Conservation (phyloP, 64 coral and sea anemone species). For the Montipora capricornis region DNA sequence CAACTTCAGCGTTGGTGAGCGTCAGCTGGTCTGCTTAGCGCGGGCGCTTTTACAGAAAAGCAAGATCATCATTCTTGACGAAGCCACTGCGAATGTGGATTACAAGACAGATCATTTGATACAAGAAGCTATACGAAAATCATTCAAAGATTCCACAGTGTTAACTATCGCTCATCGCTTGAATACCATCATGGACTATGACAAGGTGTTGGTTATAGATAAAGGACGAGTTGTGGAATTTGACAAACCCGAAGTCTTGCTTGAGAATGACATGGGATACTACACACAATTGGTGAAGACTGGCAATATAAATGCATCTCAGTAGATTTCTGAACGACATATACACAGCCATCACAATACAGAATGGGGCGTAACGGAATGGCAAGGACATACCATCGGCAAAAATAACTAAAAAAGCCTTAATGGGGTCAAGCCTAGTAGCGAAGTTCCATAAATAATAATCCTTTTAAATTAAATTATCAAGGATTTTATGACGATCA, state of each 20-base stretch:
- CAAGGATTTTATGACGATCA: too few species aligned
- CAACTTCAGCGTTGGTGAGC: not conserved
- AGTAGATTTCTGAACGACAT: not conserved
- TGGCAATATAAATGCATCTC: not conserved
- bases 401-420: too few species aligned
- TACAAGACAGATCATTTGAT: constrained; percentile 2
- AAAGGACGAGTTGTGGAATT: not conserved
- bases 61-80: constrained; percentile 54
- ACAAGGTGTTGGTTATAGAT: not conserved
- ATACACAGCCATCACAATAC: too few species aligned
- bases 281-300: not conserved
- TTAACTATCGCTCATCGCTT: not conserved
- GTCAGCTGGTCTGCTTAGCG: constrained; percentile 55
- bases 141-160: not conserved
- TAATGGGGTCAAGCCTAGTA: too few species aligned
- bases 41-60: constrained; percentile 1
- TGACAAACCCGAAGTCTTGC: not conserved
- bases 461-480: too few species aligned
- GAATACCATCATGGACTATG: not conserved
- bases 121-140: not conserved
- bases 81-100: constrained; percentile 2
- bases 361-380: too few species aligned
- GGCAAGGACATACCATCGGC: too few species aligned
- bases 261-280: not conserved
- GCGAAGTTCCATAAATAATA: too few species aligned